Conservation (phyloP, 2,888 invertebrate species). For the Bruchidius siliquastri region DNA sequence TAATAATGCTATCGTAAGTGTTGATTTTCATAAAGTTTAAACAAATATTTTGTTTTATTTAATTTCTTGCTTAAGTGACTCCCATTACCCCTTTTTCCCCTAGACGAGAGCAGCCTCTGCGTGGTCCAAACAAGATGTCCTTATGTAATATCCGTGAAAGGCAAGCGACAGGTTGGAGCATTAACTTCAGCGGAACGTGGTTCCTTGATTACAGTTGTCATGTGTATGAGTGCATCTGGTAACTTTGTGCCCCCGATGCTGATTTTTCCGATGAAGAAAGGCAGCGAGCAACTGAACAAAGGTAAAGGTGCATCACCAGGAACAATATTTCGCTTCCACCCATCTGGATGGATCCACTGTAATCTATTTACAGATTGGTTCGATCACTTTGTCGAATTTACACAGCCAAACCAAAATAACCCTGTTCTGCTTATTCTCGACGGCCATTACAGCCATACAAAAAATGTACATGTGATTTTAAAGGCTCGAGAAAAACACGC, state of each 20-base stretch:
- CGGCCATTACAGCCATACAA: conserved; percentile 29
- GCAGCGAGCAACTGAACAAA: conserved; percentile 7
- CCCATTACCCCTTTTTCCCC: too few species aligned
- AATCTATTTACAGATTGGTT: conserved; percentile 29
- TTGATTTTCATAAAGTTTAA: too few species aligned
- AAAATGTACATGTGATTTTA: conserved; percentile 27
- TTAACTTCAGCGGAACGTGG: conserved; percentile 9
- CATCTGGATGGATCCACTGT: conserved; percentile 28
- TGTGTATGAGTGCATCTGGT: conserved; percentile 6
- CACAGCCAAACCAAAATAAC: conserved; percentile 22
- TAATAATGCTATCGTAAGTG: too few species aligned
- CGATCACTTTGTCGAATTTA: conserved; percentile 26
- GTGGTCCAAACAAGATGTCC: background rate
- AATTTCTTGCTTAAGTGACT: too few species aligned
- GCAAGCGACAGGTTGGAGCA: conserved; percentile 6
- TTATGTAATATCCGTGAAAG: conserved; percentile 4
- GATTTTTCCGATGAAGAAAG: conserved; percentile 6
- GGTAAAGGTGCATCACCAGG: conserved; percentile 19
- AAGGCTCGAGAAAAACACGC: conserved; percentile 21
- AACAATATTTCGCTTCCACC: conserved; percentile 22
- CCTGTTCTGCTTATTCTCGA: conserved; percentile 29
- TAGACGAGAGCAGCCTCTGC: conserved; percentile 3
- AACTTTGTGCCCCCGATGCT: conserved; percentile 6
- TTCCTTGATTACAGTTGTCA: conserved; percentile 5
- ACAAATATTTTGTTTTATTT: too few species aligned